Percentiles rank a stretch among this genome's conserved stretches.
Evolutionary conservation across 2,797 vertebrate genomes (phyloP).

Genomic region (Poecile montanus): DNA sequence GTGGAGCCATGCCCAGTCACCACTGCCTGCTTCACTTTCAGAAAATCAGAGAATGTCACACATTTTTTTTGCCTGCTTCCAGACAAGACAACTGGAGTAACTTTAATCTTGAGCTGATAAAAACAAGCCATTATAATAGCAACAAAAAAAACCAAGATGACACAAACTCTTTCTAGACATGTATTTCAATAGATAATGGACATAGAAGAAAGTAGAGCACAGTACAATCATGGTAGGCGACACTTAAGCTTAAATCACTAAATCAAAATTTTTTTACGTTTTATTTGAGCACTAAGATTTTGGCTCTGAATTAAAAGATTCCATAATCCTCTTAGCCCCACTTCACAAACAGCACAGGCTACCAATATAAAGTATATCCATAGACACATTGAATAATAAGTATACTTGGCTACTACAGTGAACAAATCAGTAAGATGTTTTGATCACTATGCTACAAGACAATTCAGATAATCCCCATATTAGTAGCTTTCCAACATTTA

Average conservation of each 20-base stretch:
- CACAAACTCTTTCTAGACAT: not conserved
- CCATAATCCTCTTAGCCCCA: not conserved
- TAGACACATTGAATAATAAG: not conserved
- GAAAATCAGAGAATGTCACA: not conserved
- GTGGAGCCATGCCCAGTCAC: not conserved
- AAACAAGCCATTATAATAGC: not conserved
- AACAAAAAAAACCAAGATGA: not conserved
- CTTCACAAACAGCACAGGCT: not conserved
- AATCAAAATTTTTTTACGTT: not conserved
- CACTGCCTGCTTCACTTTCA: not conserved
- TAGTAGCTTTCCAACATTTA: constrained; percentile 9
- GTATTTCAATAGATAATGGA: constrained; percentile 24
- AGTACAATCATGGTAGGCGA: not conserved
- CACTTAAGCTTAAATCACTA: not conserved
- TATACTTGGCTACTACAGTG: not conserved
- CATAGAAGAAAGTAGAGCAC: not conserved
- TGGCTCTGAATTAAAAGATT: not conserved
- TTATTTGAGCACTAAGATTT: not conserved
- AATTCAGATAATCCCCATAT: constrained; percentile 25
- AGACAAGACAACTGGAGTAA: not conserved
- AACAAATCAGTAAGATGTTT: constrained; percentile 31
- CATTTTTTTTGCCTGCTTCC: not conserved
- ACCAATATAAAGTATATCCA: constrained; percentile 9
- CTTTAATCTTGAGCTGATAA: not conserved
- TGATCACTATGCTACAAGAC: not conserved